Evolutionary conservation across 2,113 vertebrate species (phyloP), one percentile per base, ranked within the genome.

Genomic region (Plecturocebus donacophilus): DNA sequence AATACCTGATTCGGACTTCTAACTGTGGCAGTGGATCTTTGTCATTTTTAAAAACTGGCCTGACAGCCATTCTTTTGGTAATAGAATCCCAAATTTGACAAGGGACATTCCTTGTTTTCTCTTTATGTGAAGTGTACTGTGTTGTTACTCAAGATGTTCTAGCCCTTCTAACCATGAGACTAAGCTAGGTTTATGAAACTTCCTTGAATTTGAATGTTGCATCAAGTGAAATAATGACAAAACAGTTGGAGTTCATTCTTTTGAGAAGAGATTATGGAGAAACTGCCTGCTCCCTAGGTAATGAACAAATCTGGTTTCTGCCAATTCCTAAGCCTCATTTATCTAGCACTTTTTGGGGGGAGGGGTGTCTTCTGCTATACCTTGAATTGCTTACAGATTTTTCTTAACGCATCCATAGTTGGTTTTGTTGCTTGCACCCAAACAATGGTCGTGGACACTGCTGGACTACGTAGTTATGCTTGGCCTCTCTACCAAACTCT

Each of bases 141-240:
- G 40, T 23, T 52, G 21, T 83, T 84, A 32, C 13, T 27, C 2
- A 38, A 19, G n/a, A 10, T 45, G 11, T 64, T 32, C 14, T 76
- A 23, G 17, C 21, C 9, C n/a, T 84, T 91, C 52, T 82, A 86
- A 58, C 40, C 17, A 49, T 47, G 30, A 25, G 25, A 19, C 20
- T 64, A 56, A 97, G n/a, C 32, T n/a, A 81, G 23, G 1, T 71
- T 77, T 64, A 56, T 54, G 27, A 16, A 30, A 76, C 10, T 68
- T 84, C 70, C 35, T 88, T 27, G 64, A 84, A 83, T 83, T 83
- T 85, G 49, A 92, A 85, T 95, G n/a, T 71, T 70, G 52, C 32
- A n/a, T 49, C 83, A 30, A 90, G 5, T 83, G 83, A 61, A n/a
- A 90, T 83, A 75, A 90, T 93, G n/a, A 90, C 25, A 71, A 92